A percentile compares a stretch with the other conserved stretches of the same genome.
phyloP scores from a whole-genome alignment of 2,888 invertebrate genomes.

The Octodonta nipae region DNA sequence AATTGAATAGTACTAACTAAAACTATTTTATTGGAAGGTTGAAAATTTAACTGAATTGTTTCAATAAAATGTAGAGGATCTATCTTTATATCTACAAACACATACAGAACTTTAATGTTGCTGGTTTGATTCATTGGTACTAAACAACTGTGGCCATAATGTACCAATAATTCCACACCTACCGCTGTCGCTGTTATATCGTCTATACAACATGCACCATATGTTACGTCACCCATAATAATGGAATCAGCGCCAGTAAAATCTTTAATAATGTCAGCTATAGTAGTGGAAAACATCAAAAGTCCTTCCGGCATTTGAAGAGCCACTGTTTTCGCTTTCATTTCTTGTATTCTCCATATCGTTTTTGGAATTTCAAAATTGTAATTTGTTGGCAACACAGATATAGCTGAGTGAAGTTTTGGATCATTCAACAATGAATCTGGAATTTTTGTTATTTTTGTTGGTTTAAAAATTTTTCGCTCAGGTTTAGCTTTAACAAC shows the following conservation, averaged over 20 bases:
- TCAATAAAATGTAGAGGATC: constrained; percentile 87
- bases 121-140: constrained; percentile 75
- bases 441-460: constrained; percentile 68
- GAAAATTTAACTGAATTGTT: constrained; percentile 65
- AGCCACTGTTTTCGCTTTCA: constrained; percentile 77
- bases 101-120: constrained; percentile 83
- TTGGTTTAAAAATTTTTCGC: constrained; percentile 64
- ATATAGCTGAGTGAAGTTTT: constrained; percentile 56
- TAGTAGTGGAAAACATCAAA: constrained; percentile 79
- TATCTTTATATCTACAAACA: constrained; percentile 97
- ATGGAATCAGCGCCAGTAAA: constrained; percentile 82
- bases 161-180: constrained; percentile 79
- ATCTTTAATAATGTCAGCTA: constrained; percentile 77
- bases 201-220: constrained; percentile 97
- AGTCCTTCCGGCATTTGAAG: constrained; percentile 95
- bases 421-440: constrained; percentile 64
- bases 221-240: constrained; percentile 98
- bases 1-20: constrained; percentile 97
- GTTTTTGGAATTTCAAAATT: constrained; percentile 98
- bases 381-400: constrained; percentile 78
- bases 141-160: constrained; percentile 96
- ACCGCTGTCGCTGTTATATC: constrained; percentile 87
- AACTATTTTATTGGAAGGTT: constrained; percentile 52
- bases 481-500: constrained; percentile 68
- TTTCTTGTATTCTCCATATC: constrained; percentile 83